phyloP scores from a whole-genome alignment of 2,888 invertebrate species.

The Machimus atricapillus region DNA sequence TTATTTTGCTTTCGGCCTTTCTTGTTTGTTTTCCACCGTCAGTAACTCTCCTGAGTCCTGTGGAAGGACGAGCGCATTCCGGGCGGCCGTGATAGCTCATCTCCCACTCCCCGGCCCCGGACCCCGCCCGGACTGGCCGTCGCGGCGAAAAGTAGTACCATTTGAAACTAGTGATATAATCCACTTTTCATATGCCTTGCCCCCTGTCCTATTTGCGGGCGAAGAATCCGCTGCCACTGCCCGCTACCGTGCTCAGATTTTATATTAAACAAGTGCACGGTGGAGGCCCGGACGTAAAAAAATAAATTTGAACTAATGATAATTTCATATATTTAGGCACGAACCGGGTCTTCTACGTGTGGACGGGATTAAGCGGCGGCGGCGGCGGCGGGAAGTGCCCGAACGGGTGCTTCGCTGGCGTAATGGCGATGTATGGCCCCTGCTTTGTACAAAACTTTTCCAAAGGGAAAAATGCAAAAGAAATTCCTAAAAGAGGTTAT shows the following conservation, averaged over 20 bases:
- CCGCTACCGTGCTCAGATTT: not conserved
- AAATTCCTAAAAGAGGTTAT: slow-evolving; percentile 38
- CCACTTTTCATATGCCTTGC: slow-evolving; percentile 24
- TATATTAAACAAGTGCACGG: slow-evolving; percentile 13
- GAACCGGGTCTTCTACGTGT: slow-evolving; percentile 28
- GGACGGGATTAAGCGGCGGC: not conserved
- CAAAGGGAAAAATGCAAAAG: slow-evolving; percentile 16
- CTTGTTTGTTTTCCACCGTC: not conserved
- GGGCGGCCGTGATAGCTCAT: not conserved
- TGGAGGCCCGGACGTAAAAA: slow-evolving; percentile 3
- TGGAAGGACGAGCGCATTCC: not conserved
- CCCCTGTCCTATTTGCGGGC: slow-evolving; percentile 18
- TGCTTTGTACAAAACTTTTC: slow-evolving; percentile 5
- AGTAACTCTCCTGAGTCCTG: not conserved
- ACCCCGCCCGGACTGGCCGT: not conserved
- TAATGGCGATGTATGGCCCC: slow-evolving; percentile 28
- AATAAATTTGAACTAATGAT: slow-evolving; percentile 43
- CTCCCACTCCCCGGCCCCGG: not conserved
- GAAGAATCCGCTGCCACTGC: not conserved
- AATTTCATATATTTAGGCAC: slow-evolving; percentile 44
- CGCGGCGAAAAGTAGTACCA: not conserved
- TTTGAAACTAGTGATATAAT: slow-evolving; percentile 30
- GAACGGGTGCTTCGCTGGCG: not conserved
- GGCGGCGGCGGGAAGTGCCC: not conserved
- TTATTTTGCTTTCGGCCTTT: slow-evolving; percentile 14